Percentiles rank a stretch among this genome's conserved stretches.
Conservation (phyloP, 2,888 invertebrate species). For the Melolontha melolontha region DNA sequence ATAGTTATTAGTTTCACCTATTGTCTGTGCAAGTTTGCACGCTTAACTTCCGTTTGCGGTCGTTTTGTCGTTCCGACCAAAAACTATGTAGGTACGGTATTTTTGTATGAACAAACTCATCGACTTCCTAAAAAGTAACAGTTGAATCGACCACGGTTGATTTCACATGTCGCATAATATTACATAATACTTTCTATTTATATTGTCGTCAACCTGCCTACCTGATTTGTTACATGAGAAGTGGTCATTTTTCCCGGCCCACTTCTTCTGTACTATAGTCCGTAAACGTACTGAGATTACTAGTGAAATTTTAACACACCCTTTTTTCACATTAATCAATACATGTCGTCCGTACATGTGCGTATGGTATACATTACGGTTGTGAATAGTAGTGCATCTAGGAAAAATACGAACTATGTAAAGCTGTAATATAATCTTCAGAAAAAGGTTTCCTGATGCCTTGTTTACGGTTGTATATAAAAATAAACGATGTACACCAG, state of each 20-base stretch:
- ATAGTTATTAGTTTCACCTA: constrained; percentile 37
- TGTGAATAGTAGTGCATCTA: not conserved
- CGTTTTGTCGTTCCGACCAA: constrained; percentile 23
- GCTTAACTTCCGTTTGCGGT: constrained; percentile 31
- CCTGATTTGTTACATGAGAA: constrained; percentile 25
- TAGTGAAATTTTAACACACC: constrained; percentile 28
- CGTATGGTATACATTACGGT: not conserved
- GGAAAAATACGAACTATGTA: not conserved
- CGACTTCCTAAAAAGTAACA: constrained; percentile 32
- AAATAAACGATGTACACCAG: no score
- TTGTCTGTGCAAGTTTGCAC: constrained; percentile 14
- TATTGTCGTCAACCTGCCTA: constrained; percentile 32
- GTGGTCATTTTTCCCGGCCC: not conserved
- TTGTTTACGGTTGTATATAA: no score
- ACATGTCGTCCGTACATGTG: not conserved
- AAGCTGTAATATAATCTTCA: no score
- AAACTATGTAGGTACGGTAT: constrained; percentile 10
- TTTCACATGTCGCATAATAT: constrained; percentile 24
- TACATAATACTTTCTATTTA: constrained; percentile 25
- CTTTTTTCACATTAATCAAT: constrained; percentile 29
- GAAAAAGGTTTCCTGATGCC: no score
- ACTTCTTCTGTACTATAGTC: not conserved
- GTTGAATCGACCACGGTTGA: constrained; percentile 24
- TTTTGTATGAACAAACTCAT: not conserved
- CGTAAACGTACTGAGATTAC: constrained; percentile 8